phyloP scores from a whole-genome alignment of 2,113 vertebrate species.

The Narcine bancroftii region DNA sequence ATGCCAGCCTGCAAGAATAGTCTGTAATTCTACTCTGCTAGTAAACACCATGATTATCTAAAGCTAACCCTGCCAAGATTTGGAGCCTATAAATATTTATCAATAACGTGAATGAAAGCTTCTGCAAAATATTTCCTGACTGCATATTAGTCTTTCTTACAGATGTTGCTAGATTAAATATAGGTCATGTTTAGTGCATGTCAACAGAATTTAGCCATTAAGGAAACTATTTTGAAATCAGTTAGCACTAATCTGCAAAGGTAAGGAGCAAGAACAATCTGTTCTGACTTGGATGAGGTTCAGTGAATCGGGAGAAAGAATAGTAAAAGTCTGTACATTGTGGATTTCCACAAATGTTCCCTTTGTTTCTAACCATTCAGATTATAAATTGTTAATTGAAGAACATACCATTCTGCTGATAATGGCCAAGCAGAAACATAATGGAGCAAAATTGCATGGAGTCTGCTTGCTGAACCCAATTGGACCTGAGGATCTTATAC shows the following conservation, averaged over 20 bases:
- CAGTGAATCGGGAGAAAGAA: neutral
- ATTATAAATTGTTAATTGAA: neutral
- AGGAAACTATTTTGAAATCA: neutral
- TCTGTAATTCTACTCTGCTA: neutral
- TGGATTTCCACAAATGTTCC: neutral
- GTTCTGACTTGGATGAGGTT: constrained; percentile 19
- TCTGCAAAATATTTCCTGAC: neutral
- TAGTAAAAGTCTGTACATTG: neutral
- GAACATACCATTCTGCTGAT: constrained; percentile 16
- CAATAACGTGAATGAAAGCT: neutral
- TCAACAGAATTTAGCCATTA: neutral
- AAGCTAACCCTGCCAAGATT: neutral
- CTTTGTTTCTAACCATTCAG: neutral
- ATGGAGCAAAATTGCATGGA: neutral
- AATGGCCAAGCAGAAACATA: neutral
- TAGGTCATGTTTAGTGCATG: constrained; percentile 1
- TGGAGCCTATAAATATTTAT: constrained; percentile 5
- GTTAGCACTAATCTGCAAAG: neutral
- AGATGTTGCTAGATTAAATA: neutral
- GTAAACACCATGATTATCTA: constrained; percentile 13
- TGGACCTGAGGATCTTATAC: neutral
- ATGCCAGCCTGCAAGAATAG: neutral
- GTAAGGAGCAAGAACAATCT: neutral
- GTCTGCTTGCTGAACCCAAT: neutral
- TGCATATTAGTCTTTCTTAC: neutral